These are phyloP conservation scores for Teleogryllus occipitalis DNA, from an alignment of 1,140 invertebrate species.

Conservation along the genomic window DNA sequence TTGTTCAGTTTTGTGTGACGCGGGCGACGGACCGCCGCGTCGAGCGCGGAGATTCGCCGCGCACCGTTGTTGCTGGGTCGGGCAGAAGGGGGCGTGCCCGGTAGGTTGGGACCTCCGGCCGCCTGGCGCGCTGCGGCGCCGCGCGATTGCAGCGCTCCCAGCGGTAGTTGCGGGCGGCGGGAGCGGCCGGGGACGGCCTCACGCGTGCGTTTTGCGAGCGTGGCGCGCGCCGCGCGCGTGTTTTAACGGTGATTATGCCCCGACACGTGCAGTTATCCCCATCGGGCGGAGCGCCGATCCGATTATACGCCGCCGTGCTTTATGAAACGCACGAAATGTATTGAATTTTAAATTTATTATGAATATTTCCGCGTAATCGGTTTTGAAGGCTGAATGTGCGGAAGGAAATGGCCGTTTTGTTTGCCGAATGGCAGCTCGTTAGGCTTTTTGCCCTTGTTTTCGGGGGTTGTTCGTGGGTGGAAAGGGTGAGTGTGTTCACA, in stretches of 20 bases:
- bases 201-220: background rate
- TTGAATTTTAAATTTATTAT: conserved; percentile 6
- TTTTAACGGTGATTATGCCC: background rate
- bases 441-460: background rate
- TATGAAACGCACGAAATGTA: background rate
- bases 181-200: too few relatives aligned
- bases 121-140: too few relatives aligned
- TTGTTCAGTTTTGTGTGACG: background rate
- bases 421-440: background rate
- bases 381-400: background rate
- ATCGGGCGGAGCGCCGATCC: background rate
- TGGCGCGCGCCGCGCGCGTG: background rate
- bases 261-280: background rate
- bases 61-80: too few relatives aligned
- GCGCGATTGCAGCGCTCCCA: too few relatives aligned
- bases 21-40: too few relatives aligned
- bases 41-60: background rate
- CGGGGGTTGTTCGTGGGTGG: too few relatives aligned
- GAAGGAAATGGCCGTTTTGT: background rate
- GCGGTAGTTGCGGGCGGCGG: background rate
- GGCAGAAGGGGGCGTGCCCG: too few relatives aligned
- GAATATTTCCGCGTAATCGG: background rate
- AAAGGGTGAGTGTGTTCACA: too few relatives aligned
- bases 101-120: too few relatives aligned
- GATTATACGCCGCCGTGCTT: background rate